Percentiles rank a stretch among this genome's conserved stretches.
These are phyloP conservation scores for Caenorhabditis plicata DNA, from an alignment of 2,888 invertebrate species.

Conservation along the genomic window DNA sequence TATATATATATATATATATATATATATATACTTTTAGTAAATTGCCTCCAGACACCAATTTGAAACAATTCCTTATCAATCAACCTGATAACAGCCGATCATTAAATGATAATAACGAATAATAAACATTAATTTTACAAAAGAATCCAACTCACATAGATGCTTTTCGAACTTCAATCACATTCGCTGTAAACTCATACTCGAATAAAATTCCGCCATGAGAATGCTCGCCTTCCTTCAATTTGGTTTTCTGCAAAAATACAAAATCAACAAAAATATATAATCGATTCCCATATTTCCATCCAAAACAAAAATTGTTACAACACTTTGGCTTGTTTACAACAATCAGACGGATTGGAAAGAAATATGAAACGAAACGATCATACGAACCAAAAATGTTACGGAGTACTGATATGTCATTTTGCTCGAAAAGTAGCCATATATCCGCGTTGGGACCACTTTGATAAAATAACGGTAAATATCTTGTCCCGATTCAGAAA, in stretches of 20 bases:
- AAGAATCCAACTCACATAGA: slow-evolving; percentile 49
- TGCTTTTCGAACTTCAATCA: slow-evolving; percentile 55
- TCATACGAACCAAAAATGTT: slow-evolving; percentile 76
- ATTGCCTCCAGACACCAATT: no score
- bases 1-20: no score
- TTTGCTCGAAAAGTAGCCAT: slow-evolving; percentile 49
- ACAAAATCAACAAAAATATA: slow-evolving; percentile 2
- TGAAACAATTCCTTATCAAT: no score
- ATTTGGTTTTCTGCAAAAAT: slow-evolving; percentile 48
- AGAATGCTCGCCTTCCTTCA: slow-evolving; percentile 48
- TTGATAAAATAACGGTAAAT: slow-evolving; percentile 90
- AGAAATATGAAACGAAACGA: background rate
- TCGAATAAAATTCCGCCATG: slow-evolving; percentile 60
- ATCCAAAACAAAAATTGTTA: no score
- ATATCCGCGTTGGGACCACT: slow-evolving; percentile 91
- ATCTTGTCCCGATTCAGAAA: slow-evolving; percentile 76
- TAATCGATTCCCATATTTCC: no score
- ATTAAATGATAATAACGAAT: no score
- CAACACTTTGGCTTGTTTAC: background rate
- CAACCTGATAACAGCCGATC: no score
- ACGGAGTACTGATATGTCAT: slow-evolving; percentile 87
- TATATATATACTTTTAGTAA: no score
- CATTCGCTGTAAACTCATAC: slow-evolving; percentile 59
- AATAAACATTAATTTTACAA: no score
- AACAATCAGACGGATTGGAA: no score